phyloP scores from a whole-genome alignment of 2,113 vertebrate genomes.

The Pluvianellus socialis region DNA sequence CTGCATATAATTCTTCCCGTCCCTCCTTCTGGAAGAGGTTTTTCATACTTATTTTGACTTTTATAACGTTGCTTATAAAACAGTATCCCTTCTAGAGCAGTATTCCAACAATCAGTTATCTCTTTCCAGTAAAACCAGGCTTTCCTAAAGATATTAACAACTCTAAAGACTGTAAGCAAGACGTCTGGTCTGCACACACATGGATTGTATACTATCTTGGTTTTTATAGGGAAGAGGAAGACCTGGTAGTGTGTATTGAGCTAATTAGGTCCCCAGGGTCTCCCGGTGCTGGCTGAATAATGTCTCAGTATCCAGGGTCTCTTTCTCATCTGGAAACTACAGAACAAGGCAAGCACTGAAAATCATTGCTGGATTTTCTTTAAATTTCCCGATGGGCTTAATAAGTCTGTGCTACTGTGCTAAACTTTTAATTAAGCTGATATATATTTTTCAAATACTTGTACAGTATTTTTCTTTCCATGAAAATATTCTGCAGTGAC shows the following conservation, averaged over 20 bases:
- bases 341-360: background rate
- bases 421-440: background rate
- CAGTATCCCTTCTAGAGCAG: background rate
- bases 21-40: background rate
- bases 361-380: conserved; percentile 14
- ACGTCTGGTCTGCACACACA: background rate
- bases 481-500: background rate
- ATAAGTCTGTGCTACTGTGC: background rate
- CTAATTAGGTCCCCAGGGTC: conserved; percentile 57
- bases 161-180: background rate
- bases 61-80: background rate
- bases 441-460: background rate
- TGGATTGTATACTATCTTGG: background rate
- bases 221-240: background rate
- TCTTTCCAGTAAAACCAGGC: background rate
- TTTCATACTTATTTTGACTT: conserved; percentile 1
- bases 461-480: background rate
- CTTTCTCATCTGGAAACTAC: conserved; percentile 11
- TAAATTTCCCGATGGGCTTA: conserved; percentile 8
- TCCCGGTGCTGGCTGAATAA: background rate
- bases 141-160: background rate
- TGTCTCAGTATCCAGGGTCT: background rate
- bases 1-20: background rate
- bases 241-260: background rate
- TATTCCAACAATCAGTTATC: background rate